Evolutionary conservation across 2,888 invertebrate genomes (phyloP), one percentile per base, ranked within the genome.

Genomic region (Melanotus villosus): DNA sequence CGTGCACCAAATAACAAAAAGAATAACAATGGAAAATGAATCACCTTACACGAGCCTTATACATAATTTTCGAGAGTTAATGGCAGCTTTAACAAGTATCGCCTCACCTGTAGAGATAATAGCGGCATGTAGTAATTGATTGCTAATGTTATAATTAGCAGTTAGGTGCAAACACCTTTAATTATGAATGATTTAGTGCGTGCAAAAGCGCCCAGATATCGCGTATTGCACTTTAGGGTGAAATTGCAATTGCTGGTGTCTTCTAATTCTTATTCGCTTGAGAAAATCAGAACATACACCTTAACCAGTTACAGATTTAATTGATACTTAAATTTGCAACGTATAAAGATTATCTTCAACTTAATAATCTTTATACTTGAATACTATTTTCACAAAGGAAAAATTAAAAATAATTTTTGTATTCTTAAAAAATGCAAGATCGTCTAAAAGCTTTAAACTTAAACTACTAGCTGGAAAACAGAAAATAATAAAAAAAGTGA

Each of bases 141-240:
- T 71, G 57, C 59, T 68, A 68, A 68, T 71, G 70, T 64, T 64
- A 47, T 71, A 71, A 71, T 71, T 71, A 67, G 63, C 45, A 63
- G 62, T 62, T 67, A 58, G 52, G 62, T 58, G 64, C 58, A 71
- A 71, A 71, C 70, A 63, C 68, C 67, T 64, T 67, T 68, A 68
- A 71, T 71, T 71, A 68, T 26, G 58, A 47, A 58, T 63, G 63
- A 71, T 71, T 67, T 71, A 59, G 69, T 69, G 69, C 69, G 58
- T 69, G 60, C 30, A 64, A 32, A n/a, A 19, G 14, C 36, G 64
- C 47, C 45, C 59, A 45, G 32, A 21, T 34, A 19, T 21, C 47
- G 41, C 41, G 34, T 18, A 21, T 19, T 54, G 63, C 64, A 45
- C 54, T 54, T 56, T 19, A 30, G 32, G 52, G 32, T 52, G 32